Percentiles rank a stretch among this genome's conserved stretches.
Evolutionary conservation across 2,113 vertebrate species (phyloP).

Genomic region (Heteronetta atricapilla): DNA sequence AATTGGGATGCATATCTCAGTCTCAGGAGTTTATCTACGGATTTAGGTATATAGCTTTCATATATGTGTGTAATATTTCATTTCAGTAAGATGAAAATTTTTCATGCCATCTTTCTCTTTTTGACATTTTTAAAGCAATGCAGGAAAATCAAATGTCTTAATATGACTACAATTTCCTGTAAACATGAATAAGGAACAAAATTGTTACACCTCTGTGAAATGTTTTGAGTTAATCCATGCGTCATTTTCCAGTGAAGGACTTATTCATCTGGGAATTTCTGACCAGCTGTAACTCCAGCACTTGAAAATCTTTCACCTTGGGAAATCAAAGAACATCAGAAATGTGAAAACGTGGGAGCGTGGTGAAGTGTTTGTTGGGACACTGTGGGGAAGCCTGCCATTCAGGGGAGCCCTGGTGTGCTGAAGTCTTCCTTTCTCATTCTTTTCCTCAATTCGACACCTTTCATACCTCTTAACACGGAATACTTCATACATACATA

Average conservation of each 20-base stretch:
- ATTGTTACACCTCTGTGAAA: background rate
- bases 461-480: background rate
- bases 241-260: background rate
- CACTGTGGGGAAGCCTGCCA: background rate
- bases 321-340: background rate
- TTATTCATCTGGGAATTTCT: background rate
- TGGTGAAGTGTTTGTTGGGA: background rate
- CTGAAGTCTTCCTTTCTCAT: background rate
- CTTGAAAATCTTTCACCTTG: background rate
- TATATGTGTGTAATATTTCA: background rate
- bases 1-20: background rate
- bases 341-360: background rate
- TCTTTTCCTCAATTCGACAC: background rate
- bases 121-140: background rate
- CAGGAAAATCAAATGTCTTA: background rate
- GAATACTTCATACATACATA: accelerated
- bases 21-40: background rate
- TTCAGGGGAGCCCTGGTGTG: accelerated
- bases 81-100: background rate
- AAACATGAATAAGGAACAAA: background rate
- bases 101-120: accelerated
- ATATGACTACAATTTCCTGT: background rate
- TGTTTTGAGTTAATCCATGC: background rate
- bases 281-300: background rate
- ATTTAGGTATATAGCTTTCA: background rate